Evolutionary conservation across 2,797 vertebrate genomes (phyloP).

Genomic region (Semotilus atromaculatus): DNA sequence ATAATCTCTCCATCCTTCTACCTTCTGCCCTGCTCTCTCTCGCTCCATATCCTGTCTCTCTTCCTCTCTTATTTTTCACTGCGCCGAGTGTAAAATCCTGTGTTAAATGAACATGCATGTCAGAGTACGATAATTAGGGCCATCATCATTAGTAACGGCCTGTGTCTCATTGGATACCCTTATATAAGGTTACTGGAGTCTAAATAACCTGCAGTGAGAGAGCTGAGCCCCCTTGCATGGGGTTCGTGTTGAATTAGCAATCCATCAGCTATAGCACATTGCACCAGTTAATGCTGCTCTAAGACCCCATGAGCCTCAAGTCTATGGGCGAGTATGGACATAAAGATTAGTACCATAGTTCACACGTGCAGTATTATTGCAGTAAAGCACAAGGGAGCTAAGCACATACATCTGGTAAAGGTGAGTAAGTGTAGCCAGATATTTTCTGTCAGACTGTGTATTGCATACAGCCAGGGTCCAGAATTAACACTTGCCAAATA

Average conservation of each 20-base stretch:
- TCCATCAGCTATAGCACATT: conserved; percentile 68
- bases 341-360: conserved; percentile 56
- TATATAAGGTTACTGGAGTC: conserved; percentile 69
- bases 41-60: conserved; percentile 25
- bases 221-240: conserved; percentile 24
- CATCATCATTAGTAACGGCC: conserved; percentile 71
- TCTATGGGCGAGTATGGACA: conserved; percentile 55
- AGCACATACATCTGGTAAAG: background rate
- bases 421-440: background rate
- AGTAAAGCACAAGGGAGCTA: background rate
- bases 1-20: conserved; percentile 68
- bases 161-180: conserved; percentile 66
- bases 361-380: conserved; percentile 20
- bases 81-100: conserved; percentile 64
- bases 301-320: conserved; percentile 30
- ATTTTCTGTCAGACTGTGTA: background rate
- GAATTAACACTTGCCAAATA: background rate
- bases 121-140: conserved; percentile 72
- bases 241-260: conserved; percentile 57
- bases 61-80: conserved; percentile 44
- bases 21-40: conserved; percentile 50
- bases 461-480: background rate
- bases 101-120: conserved; percentile 75
- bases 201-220: conserved; percentile 65
- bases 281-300: conserved; percentile 64